Conservation (phyloP, 92 coral and sea anemone species). For the Scolanthus callimorphus region DNA sequence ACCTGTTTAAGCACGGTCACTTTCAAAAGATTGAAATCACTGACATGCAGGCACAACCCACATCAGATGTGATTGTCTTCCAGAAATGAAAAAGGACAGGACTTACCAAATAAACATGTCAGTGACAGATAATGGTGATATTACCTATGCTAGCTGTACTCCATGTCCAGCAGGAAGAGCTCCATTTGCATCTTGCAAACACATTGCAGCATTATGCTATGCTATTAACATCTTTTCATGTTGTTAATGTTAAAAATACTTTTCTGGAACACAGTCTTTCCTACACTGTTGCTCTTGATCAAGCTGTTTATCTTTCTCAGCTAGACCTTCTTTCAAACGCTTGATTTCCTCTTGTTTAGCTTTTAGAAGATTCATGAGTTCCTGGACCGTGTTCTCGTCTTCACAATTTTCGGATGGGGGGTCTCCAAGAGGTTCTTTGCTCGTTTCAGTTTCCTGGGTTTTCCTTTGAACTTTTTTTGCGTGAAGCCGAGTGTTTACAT, state of each 20-base stretch:
- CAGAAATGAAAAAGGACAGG: constrained; percentile 43
- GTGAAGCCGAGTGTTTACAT: too few species aligned
- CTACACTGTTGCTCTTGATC: too few species aligned
- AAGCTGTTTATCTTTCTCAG: too few species aligned
- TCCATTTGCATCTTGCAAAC: constrained; percentile 43
- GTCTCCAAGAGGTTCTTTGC: too few species aligned
- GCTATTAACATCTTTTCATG: constrained; percentile 38
- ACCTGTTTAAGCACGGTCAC: constrained; percentile 52
- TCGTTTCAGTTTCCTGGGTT: too few species aligned
- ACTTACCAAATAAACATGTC: constrained; percentile 38
- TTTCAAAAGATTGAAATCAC: constrained; percentile 44
- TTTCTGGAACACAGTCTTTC: neutral
- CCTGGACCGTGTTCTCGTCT: too few species aligned
- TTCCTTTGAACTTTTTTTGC: too few species aligned
- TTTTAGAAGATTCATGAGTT: too few species aligned
- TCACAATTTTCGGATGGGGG: too few species aligned
- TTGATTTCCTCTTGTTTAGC: too few species aligned
- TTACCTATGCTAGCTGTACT: constrained; percentile 39
- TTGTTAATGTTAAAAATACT: neutral
- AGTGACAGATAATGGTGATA: constrained; percentile 32
- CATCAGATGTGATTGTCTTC: constrained; percentile 47
- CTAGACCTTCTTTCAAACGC: too few species aligned
- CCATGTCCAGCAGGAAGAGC: constrained; percentile 64
- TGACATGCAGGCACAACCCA: constrained; percentile 22
- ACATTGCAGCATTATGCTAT: constrained; percentile 51